Evolutionary conservation across 2,797 vertebrate genomes (phyloP).

Genomic region (Lacerta agilis): DNA sequence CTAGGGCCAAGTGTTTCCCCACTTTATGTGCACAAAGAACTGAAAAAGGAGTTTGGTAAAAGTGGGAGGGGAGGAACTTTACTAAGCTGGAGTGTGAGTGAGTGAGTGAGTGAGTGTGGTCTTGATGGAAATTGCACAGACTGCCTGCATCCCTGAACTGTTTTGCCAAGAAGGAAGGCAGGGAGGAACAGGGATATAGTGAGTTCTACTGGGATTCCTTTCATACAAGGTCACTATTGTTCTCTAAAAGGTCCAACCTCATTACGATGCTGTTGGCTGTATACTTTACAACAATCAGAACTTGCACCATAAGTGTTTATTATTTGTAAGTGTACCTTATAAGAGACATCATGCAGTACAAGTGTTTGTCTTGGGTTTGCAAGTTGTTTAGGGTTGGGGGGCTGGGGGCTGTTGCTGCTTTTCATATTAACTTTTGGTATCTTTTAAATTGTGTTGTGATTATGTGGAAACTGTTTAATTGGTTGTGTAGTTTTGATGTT

Average conservation of each 20-base stretch:
- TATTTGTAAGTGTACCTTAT: neutral
- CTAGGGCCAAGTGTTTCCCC: neutral
- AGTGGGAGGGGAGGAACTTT: too few species aligned
- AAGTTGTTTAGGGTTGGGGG: too few species aligned
- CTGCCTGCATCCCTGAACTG: neutral
- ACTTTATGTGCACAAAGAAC: neutral
- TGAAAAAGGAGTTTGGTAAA: neutral
- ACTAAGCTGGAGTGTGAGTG: too few species aligned
- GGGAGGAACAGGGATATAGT: neutral
- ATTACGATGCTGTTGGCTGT: neutral
- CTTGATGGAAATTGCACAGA: neutral
- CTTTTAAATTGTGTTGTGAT: too few species aligned
- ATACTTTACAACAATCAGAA: neutral
- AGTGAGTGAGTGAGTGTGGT: neutral
- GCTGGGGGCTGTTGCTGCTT: too few species aligned
- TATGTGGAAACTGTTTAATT: too few species aligned
- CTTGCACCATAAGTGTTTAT: neutral
- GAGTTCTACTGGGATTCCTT: neutral
- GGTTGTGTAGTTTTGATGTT: too few species aligned
- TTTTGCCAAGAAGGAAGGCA: neutral
- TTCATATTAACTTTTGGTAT: too few species aligned
- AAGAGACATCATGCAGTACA: neutral
- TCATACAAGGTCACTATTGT: neutral
- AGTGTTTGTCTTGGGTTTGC: too few species aligned
- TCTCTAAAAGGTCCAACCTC: neutral